Conservation (phyloP, 2,888 invertebrate species). For the Meganola albula region DNA sequence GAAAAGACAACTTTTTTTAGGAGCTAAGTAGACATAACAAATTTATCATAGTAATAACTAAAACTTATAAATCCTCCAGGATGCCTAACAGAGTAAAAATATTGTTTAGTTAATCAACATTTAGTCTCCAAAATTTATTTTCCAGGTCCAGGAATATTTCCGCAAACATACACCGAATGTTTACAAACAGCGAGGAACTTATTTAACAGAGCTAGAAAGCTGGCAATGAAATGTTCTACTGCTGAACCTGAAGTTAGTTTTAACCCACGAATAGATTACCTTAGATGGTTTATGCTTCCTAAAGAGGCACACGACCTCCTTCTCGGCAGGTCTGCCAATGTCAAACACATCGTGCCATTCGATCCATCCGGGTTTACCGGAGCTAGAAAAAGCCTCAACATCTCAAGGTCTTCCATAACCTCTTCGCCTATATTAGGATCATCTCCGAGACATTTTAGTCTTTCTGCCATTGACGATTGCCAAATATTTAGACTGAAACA, state of each 20-base stretch:
- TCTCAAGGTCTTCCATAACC: constrained; percentile 54
- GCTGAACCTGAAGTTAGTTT: constrained; percentile 86
- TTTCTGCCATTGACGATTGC: constrained; percentile 81
- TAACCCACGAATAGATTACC: constrained; percentile 80
- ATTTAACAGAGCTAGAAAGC: constrained; percentile 86
- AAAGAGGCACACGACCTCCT: constrained; percentile 89
- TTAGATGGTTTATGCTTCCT: constrained; percentile 94
- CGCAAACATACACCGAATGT: constrained; percentile 86
- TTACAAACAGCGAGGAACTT: constrained; percentile 87
- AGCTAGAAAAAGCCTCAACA: constrained; percentile 65
- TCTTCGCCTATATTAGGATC: constrained; percentile 71
- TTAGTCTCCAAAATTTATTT: too few relatives aligned
- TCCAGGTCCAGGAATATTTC: constrained; percentile 82
- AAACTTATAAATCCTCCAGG: too few relatives aligned
- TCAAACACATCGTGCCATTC: constrained; percentile 86
- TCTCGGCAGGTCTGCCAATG: constrained; percentile 84
- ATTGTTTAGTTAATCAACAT: too few relatives aligned
- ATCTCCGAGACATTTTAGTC: constrained; percentile 82
- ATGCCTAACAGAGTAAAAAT: too few relatives aligned
- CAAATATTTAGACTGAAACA: constrained; percentile 67
- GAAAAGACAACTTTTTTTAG: too few relatives aligned
- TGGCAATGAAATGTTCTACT: constrained; percentile 84
- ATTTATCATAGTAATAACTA: too few relatives aligned
- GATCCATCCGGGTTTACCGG: constrained; percentile 80
- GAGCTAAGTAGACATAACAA: too few relatives aligned